These are phyloP conservation scores for Agrilus mali DNA, from an alignment of 2,888 invertebrate genomes.

Conservation along the genomic window DNA sequence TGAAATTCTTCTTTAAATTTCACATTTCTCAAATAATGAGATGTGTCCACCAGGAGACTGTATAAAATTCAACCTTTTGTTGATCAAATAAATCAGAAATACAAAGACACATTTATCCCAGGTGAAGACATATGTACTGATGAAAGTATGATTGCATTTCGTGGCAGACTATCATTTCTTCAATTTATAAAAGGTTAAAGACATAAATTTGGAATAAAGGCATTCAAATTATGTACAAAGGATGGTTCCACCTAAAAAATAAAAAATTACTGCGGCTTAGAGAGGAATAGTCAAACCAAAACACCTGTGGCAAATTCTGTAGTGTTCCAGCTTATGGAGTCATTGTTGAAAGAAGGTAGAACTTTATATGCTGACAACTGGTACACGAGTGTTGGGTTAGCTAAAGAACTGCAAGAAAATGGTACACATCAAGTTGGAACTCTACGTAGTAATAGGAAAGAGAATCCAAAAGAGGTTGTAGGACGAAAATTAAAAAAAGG, in stretches of 20 bases:
- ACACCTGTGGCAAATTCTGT: too few relatives aligned
- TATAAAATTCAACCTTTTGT: conserved; percentile 2
- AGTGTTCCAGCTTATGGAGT: too few relatives aligned
- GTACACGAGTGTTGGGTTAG: conserved; percentile 24
- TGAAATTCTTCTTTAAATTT: conserved; percentile 1
- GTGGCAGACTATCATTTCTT: too few relatives aligned
- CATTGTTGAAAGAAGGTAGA: too few relatives aligned
- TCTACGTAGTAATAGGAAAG: conserved; percentile 5
- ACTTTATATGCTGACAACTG: conserved; percentile 22
- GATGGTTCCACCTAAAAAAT: conserved; percentile 6
- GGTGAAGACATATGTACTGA: too few relatives aligned
- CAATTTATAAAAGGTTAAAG: neutral
- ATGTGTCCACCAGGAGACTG: neutral
- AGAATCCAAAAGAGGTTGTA: conserved; percentile 3
- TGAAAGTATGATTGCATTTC: too few relatives aligned
- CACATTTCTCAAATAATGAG: conserved; percentile 3
- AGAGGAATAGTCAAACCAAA: neutral
- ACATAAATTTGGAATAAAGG: conserved; percentile 1
- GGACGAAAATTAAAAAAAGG: conserved; percentile 1
- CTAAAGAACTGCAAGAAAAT: conserved; percentile 18
- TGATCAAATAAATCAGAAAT: neutral
- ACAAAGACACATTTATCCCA: too few relatives aligned
- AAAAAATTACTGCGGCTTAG: conserved; percentile 6
- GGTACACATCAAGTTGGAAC: conserved; percentile 24
- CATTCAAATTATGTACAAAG: conserved; percentile 1